phyloP scores from a whole-genome alignment of 2,888 invertebrate species.

The Ornithoptera priamus region DNA sequence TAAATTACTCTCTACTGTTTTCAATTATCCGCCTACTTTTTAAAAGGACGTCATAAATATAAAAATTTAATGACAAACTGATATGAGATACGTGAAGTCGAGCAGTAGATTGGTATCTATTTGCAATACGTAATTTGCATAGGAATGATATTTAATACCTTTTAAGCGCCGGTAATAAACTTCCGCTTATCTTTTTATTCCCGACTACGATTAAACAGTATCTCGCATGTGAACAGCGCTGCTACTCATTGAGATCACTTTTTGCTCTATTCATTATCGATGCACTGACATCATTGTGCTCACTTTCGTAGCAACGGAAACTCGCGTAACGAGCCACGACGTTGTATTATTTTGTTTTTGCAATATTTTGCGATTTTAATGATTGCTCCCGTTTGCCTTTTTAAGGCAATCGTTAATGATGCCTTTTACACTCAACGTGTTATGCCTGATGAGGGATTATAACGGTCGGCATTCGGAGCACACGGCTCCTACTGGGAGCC shows the following conservation, averaged over 20 bases:
- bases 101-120: conserved; percentile 28
- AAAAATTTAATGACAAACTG: conserved; percentile 21
- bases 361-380: conserved; percentile 75
- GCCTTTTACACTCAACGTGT: conserved; percentile 73
- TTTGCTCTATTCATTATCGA: conserved; percentile 67
- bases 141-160: conserved; percentile 46
- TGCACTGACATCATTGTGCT: conserved; percentile 72
- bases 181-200: conserved; percentile 51
- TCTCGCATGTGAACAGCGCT: conserved; percentile 55
- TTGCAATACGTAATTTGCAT: conserved; percentile 45
- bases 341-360: conserved; percentile 69
- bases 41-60: not conserved
- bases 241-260: conserved; percentile 67
- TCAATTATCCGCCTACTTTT: not conserved
- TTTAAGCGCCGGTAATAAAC: conserved; percentile 46
- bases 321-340: conserved; percentile 70
- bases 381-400: conserved; percentile 76
- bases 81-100: conserved; percentile 34
- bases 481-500: conserved; percentile 51
- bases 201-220: conserved; percentile 49
- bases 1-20: not conserved
- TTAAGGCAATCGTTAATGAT: conserved; percentile 78
- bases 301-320: conserved; percentile 77
- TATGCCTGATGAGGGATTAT: conserved; percentile 73
- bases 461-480: conserved; percentile 62